Conservation (phyloP, 2,888 invertebrate species). For the Agapostemon virescens region DNA sequence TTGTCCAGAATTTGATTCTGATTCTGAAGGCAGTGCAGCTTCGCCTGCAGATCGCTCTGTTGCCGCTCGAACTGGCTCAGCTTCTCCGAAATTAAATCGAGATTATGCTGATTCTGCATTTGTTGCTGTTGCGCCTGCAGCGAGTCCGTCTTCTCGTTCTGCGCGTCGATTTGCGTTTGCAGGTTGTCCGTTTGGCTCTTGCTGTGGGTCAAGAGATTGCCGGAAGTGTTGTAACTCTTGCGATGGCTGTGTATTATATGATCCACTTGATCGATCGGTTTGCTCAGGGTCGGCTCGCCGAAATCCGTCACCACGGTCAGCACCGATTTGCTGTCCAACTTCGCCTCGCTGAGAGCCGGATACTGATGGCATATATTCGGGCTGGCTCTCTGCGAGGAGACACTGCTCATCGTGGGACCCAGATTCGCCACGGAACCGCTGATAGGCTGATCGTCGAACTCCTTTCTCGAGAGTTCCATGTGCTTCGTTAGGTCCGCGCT, state of each 20-base stretch:
- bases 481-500: constrained; percentile 79
- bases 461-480: constrained; percentile 77
- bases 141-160: constrained; percentile 61
- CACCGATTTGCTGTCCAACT: constrained; percentile 73
- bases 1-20: constrained; percentile 79
- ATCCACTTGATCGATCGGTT: constrained; percentile 75
- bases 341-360: constrained; percentile 75
- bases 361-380: constrained; percentile 78
- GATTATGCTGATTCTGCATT: constrained; percentile 76
- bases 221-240: constrained; percentile 72
- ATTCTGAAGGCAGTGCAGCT: constrained; percentile 77
- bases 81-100: constrained; percentile 78
- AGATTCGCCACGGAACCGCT: constrained; percentile 78
- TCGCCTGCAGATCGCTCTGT: constrained; percentile 77
- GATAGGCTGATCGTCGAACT: constrained; percentile 78
- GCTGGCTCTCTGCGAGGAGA: constrained; percentile 74
- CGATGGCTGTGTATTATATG: constrained; percentile 79
- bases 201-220: constrained; percentile 71
- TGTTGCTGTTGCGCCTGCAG: constrained; percentile 64
- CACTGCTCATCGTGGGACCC: constrained; percentile 66
- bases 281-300: constrained; percentile 68
- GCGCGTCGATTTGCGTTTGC: constrained; percentile 62
- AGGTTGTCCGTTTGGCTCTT: constrained; percentile 75
- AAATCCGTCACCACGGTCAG: constrained; percentile 76
- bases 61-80: constrained; percentile 78